Base-by-base conservation (phyloP, 2,888 invertebrate genomes). In the Charanyca ferruginea region DNA sequence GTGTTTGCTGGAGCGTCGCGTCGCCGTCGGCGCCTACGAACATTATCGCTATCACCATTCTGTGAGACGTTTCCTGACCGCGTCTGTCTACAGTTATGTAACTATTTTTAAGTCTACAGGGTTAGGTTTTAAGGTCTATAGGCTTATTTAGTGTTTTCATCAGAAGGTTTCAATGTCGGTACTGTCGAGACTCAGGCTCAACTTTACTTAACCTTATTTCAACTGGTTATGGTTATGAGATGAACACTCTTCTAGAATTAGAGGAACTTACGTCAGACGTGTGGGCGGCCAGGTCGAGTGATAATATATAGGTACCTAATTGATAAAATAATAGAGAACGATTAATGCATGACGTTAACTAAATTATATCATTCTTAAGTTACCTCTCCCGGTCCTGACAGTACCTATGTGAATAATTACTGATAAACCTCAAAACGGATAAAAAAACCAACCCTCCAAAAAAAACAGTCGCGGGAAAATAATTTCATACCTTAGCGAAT, bases 1-100 rank as follows among this genome's bases (percentile, higher is more conserved):
- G 66, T 57, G 73, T 78, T 74, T 74, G 73, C 60, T 58, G 53
- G 73, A 65, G 44, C 57, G 53, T 57, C 60, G 47, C 62, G 70
- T 45, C 58, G 44, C 5, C 49, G 28, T 32, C 38, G 38, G 3
- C 13, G 63, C 49, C 72, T 48, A 48, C 22, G 28, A 45, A 57
- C 25, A 61, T 69, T 70, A 44, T 72, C 59, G 23, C 28, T 47
- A 58, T 42, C 47, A 38, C 32, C 20, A 42, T 47, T 63, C 41
- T 52, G 44, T 11, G 44, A 51, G 67, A 45, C 66, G 28, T 53
- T 53, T 66, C 69, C 49, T 41, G 47, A 42, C 23, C 23, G 38
- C 16, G 25, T 28, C 41, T 51, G 53, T 47, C 35, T 41, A 8
- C 20, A 52, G 23, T 20, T 25, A 51, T 70, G 44, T 55, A 49